Evolutionary conservation across 2,888 invertebrate species (phyloP), one percentile per base, ranked within the genome.

Genomic region (Malachius bipustulatus): DNA sequence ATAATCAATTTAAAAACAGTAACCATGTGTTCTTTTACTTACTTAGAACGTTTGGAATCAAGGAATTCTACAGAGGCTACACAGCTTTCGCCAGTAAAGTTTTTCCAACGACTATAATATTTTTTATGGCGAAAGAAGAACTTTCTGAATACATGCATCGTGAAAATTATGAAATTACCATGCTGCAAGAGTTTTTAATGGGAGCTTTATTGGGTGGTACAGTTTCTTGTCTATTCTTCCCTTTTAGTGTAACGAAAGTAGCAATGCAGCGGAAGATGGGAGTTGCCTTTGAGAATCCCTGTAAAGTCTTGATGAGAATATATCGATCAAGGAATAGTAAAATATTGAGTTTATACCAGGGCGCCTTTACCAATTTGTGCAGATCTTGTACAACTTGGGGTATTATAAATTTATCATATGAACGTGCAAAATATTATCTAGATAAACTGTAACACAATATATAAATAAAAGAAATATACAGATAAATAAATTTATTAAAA

Each of bases 21-120:
- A 69, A 75, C 4, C 78, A 87, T 54, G 83, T 87, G 8, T 76
- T 83, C 47, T 66, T 66, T 48, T 71, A 75, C 47, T 68, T 77
- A 41, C 62, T 69, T 13, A 62, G 60, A 30, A 64, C 73, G 36
- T 77, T 82, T 56, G 90, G 91, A 9, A 63, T 85, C 28, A 64
- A 68, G 39, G 93, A 94, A 60, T 84, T 83, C 54, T 94, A 90
- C 55, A 75, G 96, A 54, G 97, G 96, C 35, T 62, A 89, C 14
- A 68, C 77, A 4, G 6, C 24, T 19, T 19, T 19, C 24, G n/a
- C n/a, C 6, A 8, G 6, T 8, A 19, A n/a, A n/a, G n/a, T n/a
- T 19, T 6, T 6, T 8, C 24, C 24, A n/a, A 19, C 24, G 24
- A 19, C 6, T 19, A n/a, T 19, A n/a, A 19, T 19, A n/a, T 19